phyloP scores from a whole-genome alignment of 1,140 invertebrate genomes.

The Pemphigus obesinymphae region DNA sequence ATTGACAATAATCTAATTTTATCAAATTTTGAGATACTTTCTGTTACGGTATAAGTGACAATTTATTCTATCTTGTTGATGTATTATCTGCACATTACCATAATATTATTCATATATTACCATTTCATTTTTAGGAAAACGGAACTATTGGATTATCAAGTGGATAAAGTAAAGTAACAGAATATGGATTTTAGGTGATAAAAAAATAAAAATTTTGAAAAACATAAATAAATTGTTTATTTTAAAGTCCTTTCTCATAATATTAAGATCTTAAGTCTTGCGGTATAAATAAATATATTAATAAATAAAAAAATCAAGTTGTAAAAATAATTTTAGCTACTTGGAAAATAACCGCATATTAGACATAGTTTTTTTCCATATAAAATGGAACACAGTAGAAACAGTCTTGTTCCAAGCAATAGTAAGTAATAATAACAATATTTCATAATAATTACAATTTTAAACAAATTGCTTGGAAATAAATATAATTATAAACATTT shows the following conservation, averaged over 20 bases:
- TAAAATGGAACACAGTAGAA: slow-evolving; percentile 16
- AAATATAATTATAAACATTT: slow-evolving; percentile 31
- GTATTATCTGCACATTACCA: neutral
- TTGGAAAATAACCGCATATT: slow-evolving; percentile 25
- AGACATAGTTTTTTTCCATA: neutral
- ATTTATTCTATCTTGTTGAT: neutral
- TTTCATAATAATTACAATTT: slow-evolving; percentile 19
- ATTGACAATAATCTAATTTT: too few relatives aligned
- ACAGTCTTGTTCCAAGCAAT: slow-evolving; percentile 38
- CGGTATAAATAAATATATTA: slow-evolving; percentile 18
- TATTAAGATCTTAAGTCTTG: slow-evolving; percentile 13
- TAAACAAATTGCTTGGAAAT: slow-evolving; percentile 22
- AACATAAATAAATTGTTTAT: slow-evolving; percentile 32
- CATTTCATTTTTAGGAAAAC: slow-evolving; percentile 45
- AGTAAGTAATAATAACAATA: slow-evolving; percentile 34
- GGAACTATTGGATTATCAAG: slow-evolving; percentile 47
- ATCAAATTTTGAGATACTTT: too few relatives aligned
- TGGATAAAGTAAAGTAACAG: slow-evolving; percentile 43
- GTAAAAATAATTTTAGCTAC: slow-evolving; percentile 18
- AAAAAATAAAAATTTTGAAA: slow-evolving; percentile 32
- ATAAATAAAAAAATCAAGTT: slow-evolving; percentile 33
- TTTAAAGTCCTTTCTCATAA: slow-evolving; percentile 28
- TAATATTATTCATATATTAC: neutral
- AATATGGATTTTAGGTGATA: neutral
- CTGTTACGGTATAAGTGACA: too few relatives aligned